Evolutionary conservation across 2,113 vertebrate species (phyloP), one percentile per base, ranked within the genome.

Genomic region (Zosterops hypoxanthus): DNA sequence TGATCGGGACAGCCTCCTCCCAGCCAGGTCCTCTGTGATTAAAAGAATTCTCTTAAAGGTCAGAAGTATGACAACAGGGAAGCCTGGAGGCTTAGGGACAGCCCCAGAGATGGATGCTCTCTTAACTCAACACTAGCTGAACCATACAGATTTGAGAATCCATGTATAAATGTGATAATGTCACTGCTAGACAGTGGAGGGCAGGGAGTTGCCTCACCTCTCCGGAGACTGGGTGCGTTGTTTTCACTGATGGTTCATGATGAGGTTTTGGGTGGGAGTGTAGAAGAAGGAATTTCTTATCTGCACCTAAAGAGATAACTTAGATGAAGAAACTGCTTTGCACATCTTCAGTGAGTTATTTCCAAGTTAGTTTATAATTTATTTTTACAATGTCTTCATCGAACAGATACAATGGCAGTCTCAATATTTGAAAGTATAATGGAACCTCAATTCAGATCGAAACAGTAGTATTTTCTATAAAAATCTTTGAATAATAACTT

Each of bases 241-340:
- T 90, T 96, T 94, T 80, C 7, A 3, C 64, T 55, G 65, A 59
- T 34, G 24, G 50, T 65, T 95, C 66, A 46, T 52, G 46, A 59
- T 63, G 75, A 94, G 39, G 53, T 82, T 92, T 89, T 66, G n/a
- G 49, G 46, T 80, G 33, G 79, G 88, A 90, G 64, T 41, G 18
- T 14, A 60, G 36, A 83, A 55, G 47, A 72, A 95, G 60, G 63
- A 92, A 92, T 95, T 83, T 83, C 82, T 90, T 94, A 90, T 93
- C 88, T 93, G 36, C 41, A 66, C 6, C 49, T 39, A 12, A 65
- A 84, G 49, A 87, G 59, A 87, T 94, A 94, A 86, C 29, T 39
- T 82, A 80, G 59, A 73, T 82, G 42, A 92, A 78, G 72, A 73
- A 86, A 70, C 39, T 7, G n/a, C 60, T 86, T 80, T 46, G 21